Evolutionary conservation across 23 tunicate species (phyloP), one percentile per base, ranked within the genome.

Genomic region (Oikopleura dioica): DNA sequence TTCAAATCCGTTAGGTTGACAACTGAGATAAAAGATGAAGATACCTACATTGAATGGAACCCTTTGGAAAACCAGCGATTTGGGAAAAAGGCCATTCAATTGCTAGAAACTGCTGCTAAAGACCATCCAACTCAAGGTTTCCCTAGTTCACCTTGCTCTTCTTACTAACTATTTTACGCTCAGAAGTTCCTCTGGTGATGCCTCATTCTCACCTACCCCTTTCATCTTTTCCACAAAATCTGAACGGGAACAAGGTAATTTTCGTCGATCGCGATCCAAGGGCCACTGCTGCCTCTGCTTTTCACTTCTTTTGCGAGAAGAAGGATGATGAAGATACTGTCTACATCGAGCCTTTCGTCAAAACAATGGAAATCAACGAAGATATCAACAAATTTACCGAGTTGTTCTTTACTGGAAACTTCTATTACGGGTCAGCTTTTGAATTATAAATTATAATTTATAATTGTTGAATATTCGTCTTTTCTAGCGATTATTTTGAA

Each of bases 261-360:
- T 63, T 63, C 26, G 33, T 63, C 33, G 72, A 63, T 63, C 29
- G 72, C 2, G 72, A 63, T 31, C 72, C 72, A 28, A 24, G 72
- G 26, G 72, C 72, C 16, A 31, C 26, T 23, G 72, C 72, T 12
- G 55, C 55, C 16, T 44, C 55, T 44, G 55, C 55, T 9, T 44
- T 9, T 44, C 55, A 44, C 16, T 44, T 44, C 55, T 44, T 44
- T 16, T 44, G 55, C 16, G 55, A 44, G 9, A 44, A 44, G 16
- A 44, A 2, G 2, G 26, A 63, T 63, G 72, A 24, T 63, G 30
- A 24, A 28, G 72, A 63, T 28, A 63, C 72, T 12, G 72, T 63
- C 32, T 63, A 16, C 26, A 31, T 63, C 30, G 72, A 31, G 26
- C 72, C 72, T 12, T 63, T 12, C 26, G 72, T 63, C 33, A 31